A percentile compares a stretch with the other conserved stretches of the same genome.
Evolutionary conservation across 2,888 invertebrate genomes (phyloP).

Genomic region (Onthophagus sagittarius): DNA sequence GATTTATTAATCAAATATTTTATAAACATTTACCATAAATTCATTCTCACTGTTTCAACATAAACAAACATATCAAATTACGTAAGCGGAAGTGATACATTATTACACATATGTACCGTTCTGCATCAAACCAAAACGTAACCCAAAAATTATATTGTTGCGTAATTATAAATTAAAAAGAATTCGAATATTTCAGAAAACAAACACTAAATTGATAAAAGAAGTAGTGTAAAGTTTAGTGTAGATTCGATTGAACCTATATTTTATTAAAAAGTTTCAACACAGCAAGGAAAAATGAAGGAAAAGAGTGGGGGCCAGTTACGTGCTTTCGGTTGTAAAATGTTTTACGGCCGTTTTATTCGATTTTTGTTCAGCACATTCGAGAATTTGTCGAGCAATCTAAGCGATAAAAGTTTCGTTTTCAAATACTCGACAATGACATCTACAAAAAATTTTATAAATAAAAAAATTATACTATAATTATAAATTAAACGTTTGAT

Average conservation of each 20-base stretch:
- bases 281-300: not conserved
- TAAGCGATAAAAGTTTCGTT: not conserved
- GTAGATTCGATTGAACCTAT: not conserved
- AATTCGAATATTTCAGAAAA: not conserved
- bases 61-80: too few species aligned
- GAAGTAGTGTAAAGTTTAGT: not conserved
- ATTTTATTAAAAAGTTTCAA: not conserved
- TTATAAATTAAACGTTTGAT: too few species aligned
- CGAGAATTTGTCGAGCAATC: not conserved
- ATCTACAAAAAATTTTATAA: too few species aligned
- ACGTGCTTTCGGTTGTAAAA: not conserved
- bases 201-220: not conserved
- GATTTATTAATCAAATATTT: too few species aligned
- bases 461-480: too few species aligned
- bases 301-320: not conserved
- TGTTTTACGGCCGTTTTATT: not conserved
- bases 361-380: not conserved
- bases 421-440: not conserved
- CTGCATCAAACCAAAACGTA: too few species aligned
- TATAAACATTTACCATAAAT: too few species aligned
- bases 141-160: not conserved
- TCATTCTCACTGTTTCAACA: too few species aligned
- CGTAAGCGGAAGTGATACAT: too few species aligned
- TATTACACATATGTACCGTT: too few species aligned
- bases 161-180: not conserved